Base-by-base conservation (phyloP, 2,797 vertebrate species). In the Tokudaia muenninki region DNA sequence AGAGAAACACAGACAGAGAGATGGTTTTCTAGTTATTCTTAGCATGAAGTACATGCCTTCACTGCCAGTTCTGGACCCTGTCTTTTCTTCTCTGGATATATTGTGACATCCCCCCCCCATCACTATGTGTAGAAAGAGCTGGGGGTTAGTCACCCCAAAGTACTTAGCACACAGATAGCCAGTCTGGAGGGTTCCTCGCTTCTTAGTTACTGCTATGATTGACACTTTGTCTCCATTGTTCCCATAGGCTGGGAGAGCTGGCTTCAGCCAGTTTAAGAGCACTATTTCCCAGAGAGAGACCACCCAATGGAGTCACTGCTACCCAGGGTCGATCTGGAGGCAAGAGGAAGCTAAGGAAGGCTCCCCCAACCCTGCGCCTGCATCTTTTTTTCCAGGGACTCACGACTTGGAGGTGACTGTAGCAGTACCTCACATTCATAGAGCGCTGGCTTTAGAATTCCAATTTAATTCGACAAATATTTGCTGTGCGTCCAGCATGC, bases 391-490 rank as follows among this genome's bases (percentile, higher is more conserved):
- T 31, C 63, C 63, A 13, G 7, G 67, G 72, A 52, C 78, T 78
- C 82, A 67, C 44, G 82, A 52, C 89, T 82, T 89, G 92, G 92
- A 94, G 91, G 52, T 61, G 67, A 91, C n/a, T 63, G 59, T 67
- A 29, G 59, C 21, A 57, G 12, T n/a, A 7, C 41, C 52, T 55
- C 75, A 4, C 59, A 34, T 95, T 34, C 47, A 50, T 75, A 47
- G 87, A 96, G 75, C 10, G 0, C 82, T 84, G 90, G 94, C 90
- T 81, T 93, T 90, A 78, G 96, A 91, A 84, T 95, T 95, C 84
- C 88, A 90, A 59, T 90, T 95, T 84, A 61, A 84, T 83, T 97
- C 82, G 52, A 86, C 80, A 95, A 93, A 95, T 94, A 95, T 88
- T 96, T 90, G 95, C 94, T 31, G 17, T 86, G 81, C 22, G 80